A percentile compares a stretch with the other conserved stretches of the same genome.
phyloP scores from a whole-genome alignment of 2,888 invertebrate species.

The Caenorhabditis drosophilae region DNA sequence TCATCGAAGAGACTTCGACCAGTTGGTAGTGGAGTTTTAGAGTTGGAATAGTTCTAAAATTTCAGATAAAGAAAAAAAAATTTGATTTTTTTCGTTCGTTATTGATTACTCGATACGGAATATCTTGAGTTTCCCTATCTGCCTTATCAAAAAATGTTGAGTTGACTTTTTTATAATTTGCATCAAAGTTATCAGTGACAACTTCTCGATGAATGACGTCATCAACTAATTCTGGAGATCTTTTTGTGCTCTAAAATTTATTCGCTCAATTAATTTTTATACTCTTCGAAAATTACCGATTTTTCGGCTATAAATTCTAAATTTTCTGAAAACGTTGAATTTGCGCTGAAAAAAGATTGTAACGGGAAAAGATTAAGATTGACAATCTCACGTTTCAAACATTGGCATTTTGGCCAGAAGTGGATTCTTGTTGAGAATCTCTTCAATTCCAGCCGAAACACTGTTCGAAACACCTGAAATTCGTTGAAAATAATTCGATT shows the following conservation, averaged over 20 bases:
- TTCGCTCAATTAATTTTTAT: constrained; percentile 4
- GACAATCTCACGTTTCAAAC: constrained; percentile 9
- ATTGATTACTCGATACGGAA: constrained; percentile 11
- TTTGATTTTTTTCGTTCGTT: not conserved
- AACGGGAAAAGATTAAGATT: no score
- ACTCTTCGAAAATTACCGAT: constrained; percentile 6
- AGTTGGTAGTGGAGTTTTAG: not conserved
- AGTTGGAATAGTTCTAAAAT: no score
- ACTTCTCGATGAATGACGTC: constrained; percentile 14
- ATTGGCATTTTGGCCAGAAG: constrained; percentile 25
- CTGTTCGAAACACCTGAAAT: no score
- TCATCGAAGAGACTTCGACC: constrained; percentile 22
- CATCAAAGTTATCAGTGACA: constrained; percentile 24
- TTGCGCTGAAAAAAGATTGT: no score
- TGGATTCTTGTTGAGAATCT: constrained; percentile 22
- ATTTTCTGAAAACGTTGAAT: not conserved
- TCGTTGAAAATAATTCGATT: no score
- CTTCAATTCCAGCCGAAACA: not conserved
- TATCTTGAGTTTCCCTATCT: constrained; percentile 10
- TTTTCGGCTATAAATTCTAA: not conserved
- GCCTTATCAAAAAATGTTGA: constrained; percentile 14
- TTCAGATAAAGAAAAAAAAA: no score
- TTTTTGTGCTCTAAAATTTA: constrained; percentile 16
- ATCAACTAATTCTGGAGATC: no score
- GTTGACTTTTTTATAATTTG: constrained; percentile 16